Percentiles rank a stretch among this genome's conserved stretches.
Conservation (phyloP, 2,888 invertebrate genomes). For the Catotricha subobsoleta region DNA sequence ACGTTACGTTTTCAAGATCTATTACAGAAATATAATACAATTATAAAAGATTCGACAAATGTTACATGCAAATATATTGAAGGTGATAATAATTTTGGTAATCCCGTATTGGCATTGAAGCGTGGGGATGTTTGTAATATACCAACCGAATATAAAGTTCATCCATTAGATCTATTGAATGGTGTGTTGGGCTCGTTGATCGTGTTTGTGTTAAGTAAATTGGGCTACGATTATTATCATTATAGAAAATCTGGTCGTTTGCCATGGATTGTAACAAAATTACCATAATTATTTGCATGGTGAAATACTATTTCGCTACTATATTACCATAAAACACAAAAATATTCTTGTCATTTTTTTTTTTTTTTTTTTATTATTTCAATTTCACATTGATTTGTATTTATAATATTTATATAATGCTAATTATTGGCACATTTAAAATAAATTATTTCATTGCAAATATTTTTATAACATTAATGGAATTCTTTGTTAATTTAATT, state of each 20-base stretch:
- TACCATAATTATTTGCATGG: too few relatives aligned
- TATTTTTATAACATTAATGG: too few relatives aligned
- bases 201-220: slow-evolving; percentile 50
- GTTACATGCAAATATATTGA: slow-evolving; percentile 47
- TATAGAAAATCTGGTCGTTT: slow-evolving; percentile 62
- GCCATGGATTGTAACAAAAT: slow-evolving; percentile 67
- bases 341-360: too few relatives aligned
- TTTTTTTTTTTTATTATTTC: too few relatives aligned
- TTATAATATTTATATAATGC: too few relatives aligned
- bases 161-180: slow-evolving; percentile 56
- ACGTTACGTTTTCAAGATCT: slow-evolving; percentile 54
- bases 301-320: too few relatives aligned
- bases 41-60: slow-evolving; percentile 50
- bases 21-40: slow-evolving; percentile 39
- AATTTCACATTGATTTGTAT: too few relatives aligned
- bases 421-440: too few relatives aligned
- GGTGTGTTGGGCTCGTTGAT: slow-evolving; percentile 48
- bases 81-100: slow-evolving; percentile 34
- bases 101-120: slow-evolving; percentile 48
- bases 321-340: too few relatives aligned
- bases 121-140: slow-evolving; percentile 49
- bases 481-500: too few relatives aligned
- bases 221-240: slow-evolving; percentile 63
- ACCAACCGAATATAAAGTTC: slow-evolving; percentile 35
- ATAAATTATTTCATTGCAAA: too few relatives aligned